Base-by-base conservation (phyloP, 2,113 vertebrate species). In the Gambusia affinis region DNA sequence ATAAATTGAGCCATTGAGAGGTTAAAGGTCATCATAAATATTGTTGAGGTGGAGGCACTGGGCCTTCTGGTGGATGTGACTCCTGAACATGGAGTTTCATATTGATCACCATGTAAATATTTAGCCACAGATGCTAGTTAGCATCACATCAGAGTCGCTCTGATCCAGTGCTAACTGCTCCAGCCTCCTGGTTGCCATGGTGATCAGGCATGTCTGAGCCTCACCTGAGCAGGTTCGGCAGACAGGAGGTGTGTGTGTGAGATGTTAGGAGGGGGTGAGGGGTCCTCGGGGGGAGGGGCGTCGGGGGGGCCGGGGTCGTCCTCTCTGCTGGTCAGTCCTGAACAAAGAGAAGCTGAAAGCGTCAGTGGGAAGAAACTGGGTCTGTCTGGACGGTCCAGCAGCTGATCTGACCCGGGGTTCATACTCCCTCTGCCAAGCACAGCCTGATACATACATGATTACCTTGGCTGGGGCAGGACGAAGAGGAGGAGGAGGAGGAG, bases 381-480 rank as follows among this genome's bases (percentile, higher is more conserved):
- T 37, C 35, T 12, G 10, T 37, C 35, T 37, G 35, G 35, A 11
- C 10, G 35, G 35, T 37, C 35, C 8, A 57, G 4, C 17, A 57
- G 51, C 17, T 8, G 17, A 31, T 63, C 61, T 33, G 30, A 31
- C 22, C 51, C 51, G 7, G 24, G 19, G 19, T 64, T 64, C 17
- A 29, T 33, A 19, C 29, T 19, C 66, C 73, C 72, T 30, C 78
- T 64, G 64, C 62, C 70, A 71, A 61, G 51, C 78, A 86, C 83
- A 89, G 88, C 94, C 94, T 87, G 95, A 96, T 94, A 96, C 95
- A 95, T 92, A 95, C 94, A 93, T 92, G 93, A 95, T 98, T 99
- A 99, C 98, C 98, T 99, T 97, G 97, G 95, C 95, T 97, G 95
- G 96, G 95, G 95, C 94, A 94, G 95, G 95, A 94, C 92, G 95